A percentile compares a stretch with the other conserved stretches of the same genome.
These are phyloP conservation scores for Pangasius macronema DNA, from an alignment of 2,797 vertebrate genomes.

Conservation along the genomic window DNA sequence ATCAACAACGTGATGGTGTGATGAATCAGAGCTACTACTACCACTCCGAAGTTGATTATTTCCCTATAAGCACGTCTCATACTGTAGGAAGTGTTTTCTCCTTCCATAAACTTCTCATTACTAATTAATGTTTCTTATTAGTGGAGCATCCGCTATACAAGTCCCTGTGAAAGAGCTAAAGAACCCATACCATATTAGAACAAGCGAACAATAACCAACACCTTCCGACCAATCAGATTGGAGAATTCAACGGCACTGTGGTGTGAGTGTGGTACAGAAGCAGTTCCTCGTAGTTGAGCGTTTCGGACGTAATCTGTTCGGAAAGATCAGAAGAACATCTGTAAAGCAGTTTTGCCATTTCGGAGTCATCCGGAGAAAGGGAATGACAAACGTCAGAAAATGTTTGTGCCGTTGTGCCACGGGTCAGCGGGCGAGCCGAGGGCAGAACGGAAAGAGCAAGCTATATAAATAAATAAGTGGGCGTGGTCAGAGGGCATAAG, in stretches of 20 bases:
- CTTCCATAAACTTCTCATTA: background rate
- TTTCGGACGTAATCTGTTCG: background rate
- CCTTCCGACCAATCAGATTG: background rate
- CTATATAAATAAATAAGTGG: conserved; percentile 56
- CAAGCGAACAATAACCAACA: background rate
- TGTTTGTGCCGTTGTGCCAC: conserved; percentile 46
- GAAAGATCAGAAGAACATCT: background rate
- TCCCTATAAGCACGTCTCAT: background rate
- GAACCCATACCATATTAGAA: background rate
- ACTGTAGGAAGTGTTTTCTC: background rate
- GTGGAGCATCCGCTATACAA: background rate
- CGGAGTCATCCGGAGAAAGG: conserved; percentile 35
- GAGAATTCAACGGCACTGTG: background rate
- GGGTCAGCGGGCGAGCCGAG: conserved; percentile 48
- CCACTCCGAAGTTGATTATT: background rate
- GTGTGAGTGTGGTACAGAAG: background rate
- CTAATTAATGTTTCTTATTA: background rate
- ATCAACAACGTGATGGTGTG: background rate
- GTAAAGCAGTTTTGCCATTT: background rate
- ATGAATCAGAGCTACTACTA: background rate
- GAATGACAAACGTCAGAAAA: conserved; percentile 57
- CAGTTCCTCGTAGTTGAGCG: background rate
- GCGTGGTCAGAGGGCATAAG: conserved; percentile 47
- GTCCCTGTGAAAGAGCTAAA: background rate
- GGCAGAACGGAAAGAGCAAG: conserved; percentile 46